Evolutionary conservation across 2,797 vertebrate species (phyloP).

Genomic region (Pogoniulus pusillus): DNA sequence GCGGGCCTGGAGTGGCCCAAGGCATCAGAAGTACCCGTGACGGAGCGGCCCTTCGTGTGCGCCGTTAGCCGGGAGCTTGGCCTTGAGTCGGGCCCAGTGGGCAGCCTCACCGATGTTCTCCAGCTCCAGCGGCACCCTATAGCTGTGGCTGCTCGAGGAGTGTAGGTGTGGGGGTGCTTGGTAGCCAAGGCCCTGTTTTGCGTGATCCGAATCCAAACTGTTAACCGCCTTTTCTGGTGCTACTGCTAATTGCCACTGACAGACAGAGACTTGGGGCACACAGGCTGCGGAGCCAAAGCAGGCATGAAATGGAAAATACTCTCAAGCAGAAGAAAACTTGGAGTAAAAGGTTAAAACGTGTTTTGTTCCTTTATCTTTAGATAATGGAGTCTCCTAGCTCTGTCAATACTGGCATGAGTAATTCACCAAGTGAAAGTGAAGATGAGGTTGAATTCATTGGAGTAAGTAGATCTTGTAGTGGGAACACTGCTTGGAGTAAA

Average conservation of each 20-base stretch:
- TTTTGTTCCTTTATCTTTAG: constrained; percentile 55
- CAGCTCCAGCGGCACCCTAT: rapidly evolving
- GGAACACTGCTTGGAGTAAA: not conserved
- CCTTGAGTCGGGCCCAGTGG: rapidly evolving
- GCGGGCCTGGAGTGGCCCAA: rapidly evolving
- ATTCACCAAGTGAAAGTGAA: constrained; percentile 63
- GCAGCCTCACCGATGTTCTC: rapidly evolving
- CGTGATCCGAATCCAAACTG: rapidly evolving
- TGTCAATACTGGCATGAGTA: not conserved
- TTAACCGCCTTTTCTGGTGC: rapidly evolving
- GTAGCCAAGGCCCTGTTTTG: not conserved
- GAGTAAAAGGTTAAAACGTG: not conserved
- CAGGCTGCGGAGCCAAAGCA: not conserved
- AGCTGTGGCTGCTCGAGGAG: not conserved
- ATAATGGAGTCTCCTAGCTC: constrained; percentile 63
- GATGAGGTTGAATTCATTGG: constrained; percentile 77
- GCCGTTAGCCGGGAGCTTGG: not conserved
- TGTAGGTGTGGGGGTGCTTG: rapidly evolving
- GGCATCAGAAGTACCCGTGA: not conserved
- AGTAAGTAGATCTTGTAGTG: constrained; percentile 57
- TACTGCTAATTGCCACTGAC: too few species aligned
- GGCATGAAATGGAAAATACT: not conserved
- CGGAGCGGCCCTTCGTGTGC: too few species aligned
- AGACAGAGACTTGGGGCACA: not conserved
- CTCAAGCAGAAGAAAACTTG: not conserved